phyloP scores from a whole-genome alignment of 1,140 invertebrate genomes.

The Centruroides sculpturatus region DNA sequence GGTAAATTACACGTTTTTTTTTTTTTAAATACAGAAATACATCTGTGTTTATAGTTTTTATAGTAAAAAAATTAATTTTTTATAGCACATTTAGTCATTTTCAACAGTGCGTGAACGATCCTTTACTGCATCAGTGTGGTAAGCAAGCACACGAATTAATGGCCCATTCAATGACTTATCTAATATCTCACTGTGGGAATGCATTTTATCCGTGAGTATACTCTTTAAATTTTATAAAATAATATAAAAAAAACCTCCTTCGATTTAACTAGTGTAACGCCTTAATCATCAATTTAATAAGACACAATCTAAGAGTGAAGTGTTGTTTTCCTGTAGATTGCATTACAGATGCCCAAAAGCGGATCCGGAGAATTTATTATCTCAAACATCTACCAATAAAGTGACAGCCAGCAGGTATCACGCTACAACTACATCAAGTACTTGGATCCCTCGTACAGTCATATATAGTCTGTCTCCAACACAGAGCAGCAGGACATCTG shows the following conservation, averaged over 20 bases:
- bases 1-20: constrained; percentile 9
- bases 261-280: not conserved
- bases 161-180: constrained; percentile 21
- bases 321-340: not conserved
- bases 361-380: too few relatives aligned
- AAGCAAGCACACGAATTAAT: constrained; percentile 15
- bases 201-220: constrained; percentile 12
- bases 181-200: constrained; percentile 15
- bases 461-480: constrained; percentile 9
- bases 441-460: constrained; percentile 3
- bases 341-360: constrained; percentile 11
- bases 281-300: too few relatives aligned
- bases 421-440: too few relatives aligned
- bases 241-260: not conserved
- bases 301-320: too few relatives aligned
- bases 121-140: constrained; percentile 18
- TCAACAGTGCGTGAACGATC: constrained; percentile 19
- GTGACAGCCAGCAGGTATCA: too few relatives aligned
- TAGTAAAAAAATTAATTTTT: not conserved
- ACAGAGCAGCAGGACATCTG: constrained; percentile 5
- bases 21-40: too few relatives aligned
- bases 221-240: not conserved
- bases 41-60: too few relatives aligned
- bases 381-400: too few relatives aligned
- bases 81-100: constrained; percentile 19